Base-by-base conservation (phyloP, 2,888 invertebrate genomes). In the Holacanthella duospinosa region DNA sequence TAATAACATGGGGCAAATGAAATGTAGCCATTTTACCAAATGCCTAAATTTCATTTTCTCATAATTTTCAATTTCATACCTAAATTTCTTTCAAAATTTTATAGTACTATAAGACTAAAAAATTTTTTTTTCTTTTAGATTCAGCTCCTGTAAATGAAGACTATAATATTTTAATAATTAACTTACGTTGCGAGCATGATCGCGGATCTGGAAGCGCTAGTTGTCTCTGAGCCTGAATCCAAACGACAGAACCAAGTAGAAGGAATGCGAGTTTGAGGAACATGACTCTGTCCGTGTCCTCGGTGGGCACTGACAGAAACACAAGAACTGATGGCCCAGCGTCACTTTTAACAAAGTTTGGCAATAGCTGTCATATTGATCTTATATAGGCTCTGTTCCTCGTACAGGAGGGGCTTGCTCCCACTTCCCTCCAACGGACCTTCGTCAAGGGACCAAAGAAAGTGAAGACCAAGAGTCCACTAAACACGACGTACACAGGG, bases 161-260 rank as follows among this genome's bases (percentile, higher is more conserved):
- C n/a, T n/a, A n/a, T n/a, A n/a, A n/a, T n/a, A n/a, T n/a, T n/a
- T n/a, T n/a, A n/a, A n/a, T n/a, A n/a, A n/a, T 24, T 6, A 16
- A 85, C 89, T 84, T 82, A 90, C 92, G 85, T 79, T 89, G 92
- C 65, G 88, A 85, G 79, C 92, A 92, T 79, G 90, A 91, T 77
- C 88, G 84, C 48, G 91, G 89, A 80, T 92, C 91, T 61, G 92
- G 92, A 71, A 92, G 80, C 29, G 91, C 90, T 67, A 92, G 82
- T 70, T 91, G 85, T 74, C 91, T 84, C 78, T 92, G 91, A 64
- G 89, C 91, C n/a, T 43, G 25, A 3, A 44, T 44, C 48, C 48
- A 48, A n/a, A 48, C 19, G 21, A 21, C 21, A 4, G 19, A 9
- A 21, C 6, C 4, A 9, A 48, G 21, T 4, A 9, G 21, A 21